These are phyloP conservation scores for Pristionchus maxplancki DNA, from an alignment of 2,888 invertebrate genomes.

Conservation along the genomic window DNA sequence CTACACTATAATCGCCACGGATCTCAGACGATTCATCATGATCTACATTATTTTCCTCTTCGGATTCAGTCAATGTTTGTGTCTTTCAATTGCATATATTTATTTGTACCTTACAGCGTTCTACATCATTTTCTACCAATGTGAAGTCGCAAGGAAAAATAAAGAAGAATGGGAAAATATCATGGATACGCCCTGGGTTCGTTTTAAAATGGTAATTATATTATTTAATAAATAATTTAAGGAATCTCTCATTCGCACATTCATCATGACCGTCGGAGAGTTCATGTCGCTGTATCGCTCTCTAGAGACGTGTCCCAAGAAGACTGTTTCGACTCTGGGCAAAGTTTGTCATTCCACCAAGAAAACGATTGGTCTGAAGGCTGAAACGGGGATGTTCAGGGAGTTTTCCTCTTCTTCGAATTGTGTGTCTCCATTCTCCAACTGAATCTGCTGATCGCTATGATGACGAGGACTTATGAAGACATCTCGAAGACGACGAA, in stretches of 20 bases:
- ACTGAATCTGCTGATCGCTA: slow-evolving; percentile 97
- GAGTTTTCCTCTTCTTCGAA: slow-evolving; percentile 95
- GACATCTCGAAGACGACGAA: slow-evolving; percentile 96
- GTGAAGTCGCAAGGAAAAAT: slow-evolving; percentile 45
- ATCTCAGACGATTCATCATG: slow-evolving; percentile 87
- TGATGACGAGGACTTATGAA: slow-evolving; percentile 99
- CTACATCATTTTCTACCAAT: slow-evolving; percentile 91
- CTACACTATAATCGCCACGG: slow-evolving; percentile 57
- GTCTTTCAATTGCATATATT: not conserved
- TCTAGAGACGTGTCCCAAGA: slow-evolving; percentile 83
- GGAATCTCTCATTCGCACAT: slow-evolving; percentile 97
- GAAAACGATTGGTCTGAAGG: too few relatives aligned
- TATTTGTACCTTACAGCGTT: slow-evolving; percentile 79
- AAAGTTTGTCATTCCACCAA: too few relatives aligned
- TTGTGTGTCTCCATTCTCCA: slow-evolving; percentile 93
- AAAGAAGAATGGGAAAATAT: slow-evolving; percentile 17
- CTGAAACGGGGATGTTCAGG: too few relatives aligned
- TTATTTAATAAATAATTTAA: slow-evolving; percentile 78
- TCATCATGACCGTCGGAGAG: slow-evolving; percentile 93
- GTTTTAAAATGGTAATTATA: not conserved
- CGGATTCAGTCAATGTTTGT: slow-evolving; percentile 89
- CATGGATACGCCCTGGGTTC: slow-evolving; percentile 55
- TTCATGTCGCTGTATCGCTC: slow-evolving; percentile 95
- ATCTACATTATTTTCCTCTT: slow-evolving; percentile 97
- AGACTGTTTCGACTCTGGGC: not conserved